Evolutionary conservation across 2,113 vertebrate species (phyloP).

Genomic region (Heliornis fulica): DNA sequence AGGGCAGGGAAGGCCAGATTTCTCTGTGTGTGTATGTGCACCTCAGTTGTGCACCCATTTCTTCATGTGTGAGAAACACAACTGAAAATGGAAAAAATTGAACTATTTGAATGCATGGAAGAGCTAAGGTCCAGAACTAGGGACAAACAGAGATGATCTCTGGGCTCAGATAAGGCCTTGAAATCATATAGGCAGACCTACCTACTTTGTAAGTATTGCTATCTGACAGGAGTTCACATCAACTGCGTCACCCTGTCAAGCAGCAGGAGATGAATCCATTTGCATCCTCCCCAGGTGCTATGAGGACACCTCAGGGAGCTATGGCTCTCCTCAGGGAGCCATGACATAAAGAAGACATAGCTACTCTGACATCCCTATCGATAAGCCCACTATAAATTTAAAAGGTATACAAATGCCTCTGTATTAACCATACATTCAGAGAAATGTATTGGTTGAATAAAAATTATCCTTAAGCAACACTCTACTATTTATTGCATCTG

Average conservation of each 20-base stretch:
- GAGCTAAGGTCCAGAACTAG: background rate
- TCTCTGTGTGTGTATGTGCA: background rate
- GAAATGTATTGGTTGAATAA: background rate
- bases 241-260: background rate
- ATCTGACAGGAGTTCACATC: background rate
- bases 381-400: background rate
- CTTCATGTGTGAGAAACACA: background rate
- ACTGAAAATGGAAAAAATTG: background rate
- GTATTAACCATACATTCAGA: background rate
- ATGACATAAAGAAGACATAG: background rate
- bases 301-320: background rate
- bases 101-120: background rate
- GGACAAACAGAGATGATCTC: background rate
- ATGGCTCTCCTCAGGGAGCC: background rate
- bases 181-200: background rate
- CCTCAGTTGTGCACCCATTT: background rate
- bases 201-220: background rate
- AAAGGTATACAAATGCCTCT: background rate
- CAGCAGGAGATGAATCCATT: background rate
- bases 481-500: background rate
- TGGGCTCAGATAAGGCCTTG: background rate
- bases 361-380: background rate
- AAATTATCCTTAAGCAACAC: background rate
- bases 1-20: background rate
- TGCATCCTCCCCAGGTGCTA: background rate